Percentiles rank a stretch among this genome's conserved stretches.
phyloP scores from a whole-genome alignment of 2,113 vertebrate genomes.

The Erythrolamprus reginae region DNA sequence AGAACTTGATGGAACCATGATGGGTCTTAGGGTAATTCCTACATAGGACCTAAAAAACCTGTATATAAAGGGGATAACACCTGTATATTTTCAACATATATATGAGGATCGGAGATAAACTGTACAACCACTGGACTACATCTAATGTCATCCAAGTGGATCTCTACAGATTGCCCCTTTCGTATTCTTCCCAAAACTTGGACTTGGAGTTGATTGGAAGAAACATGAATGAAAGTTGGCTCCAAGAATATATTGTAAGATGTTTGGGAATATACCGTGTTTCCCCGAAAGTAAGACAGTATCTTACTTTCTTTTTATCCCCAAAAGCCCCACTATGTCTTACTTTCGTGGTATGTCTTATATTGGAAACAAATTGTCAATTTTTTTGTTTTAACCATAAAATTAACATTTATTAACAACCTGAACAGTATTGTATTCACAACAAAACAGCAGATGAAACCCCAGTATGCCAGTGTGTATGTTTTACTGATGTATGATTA shows the following conservation, averaged over 20 bases:
- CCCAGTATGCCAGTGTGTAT: too few relatives aligned
- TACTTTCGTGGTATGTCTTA: too few relatives aligned
- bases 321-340: too few relatives aligned
- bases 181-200: background rate
- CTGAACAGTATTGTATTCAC: too few relatives aligned
- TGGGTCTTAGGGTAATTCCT: background rate
- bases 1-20: background rate
- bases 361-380: too few relatives aligned
- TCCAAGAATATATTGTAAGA: background rate
- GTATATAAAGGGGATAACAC: background rate
- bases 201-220: background rate
- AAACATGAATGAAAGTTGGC: background rate
- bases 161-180: background rate
- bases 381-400: too few relatives aligned
- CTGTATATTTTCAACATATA: background rate
- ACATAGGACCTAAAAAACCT: background rate
- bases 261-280: background rate
- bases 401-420: too few relatives aligned
- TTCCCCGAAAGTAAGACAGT: too few relatives aligned
- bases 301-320: too few relatives aligned
- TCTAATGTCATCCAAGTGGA: background rate
- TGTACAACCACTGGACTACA: background rate
- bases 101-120: background rate
- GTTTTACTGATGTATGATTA: too few relatives aligned
- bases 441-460: too few relatives aligned